Percentiles rank a stretch among this genome's conserved stretches.
Conservation (phyloP, 2,797 vertebrate species). For the Ataeniobius toweri region DNA sequence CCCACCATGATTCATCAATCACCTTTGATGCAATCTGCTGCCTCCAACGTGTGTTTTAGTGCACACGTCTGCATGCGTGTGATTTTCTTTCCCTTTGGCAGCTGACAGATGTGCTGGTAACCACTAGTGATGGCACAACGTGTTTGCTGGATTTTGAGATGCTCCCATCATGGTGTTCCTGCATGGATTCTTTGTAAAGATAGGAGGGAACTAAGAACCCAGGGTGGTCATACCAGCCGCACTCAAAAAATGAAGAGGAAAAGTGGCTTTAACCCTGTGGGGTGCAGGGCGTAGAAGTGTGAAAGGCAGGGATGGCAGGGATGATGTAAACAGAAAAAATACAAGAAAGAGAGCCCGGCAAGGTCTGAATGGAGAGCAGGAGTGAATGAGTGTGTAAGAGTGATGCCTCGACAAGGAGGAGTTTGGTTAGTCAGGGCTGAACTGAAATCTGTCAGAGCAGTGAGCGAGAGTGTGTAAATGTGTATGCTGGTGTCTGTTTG, state of each 20-base stretch:
- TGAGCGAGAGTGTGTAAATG: constrained; percentile 22
- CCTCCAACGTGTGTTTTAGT: constrained; percentile 30
- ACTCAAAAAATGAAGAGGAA: constrained; percentile 30
- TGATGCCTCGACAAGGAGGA: constrained; percentile 35
- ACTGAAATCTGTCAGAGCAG: constrained; percentile 46
- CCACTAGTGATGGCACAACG: constrained; percentile 49
- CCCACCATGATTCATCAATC: constrained; percentile 68
- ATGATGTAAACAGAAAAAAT: constrained; percentile 10
- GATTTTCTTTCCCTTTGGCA: constrained; percentile 57
- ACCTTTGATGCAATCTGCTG: constrained; percentile 75
- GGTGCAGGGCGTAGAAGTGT: constrained; percentile 21
- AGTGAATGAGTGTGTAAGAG: constrained; percentile 31
- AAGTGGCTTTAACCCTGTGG: constrained; percentile 29
- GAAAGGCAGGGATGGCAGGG: not conserved
- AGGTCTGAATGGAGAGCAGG: constrained; percentile 21
- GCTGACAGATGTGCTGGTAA: constrained; percentile 70
- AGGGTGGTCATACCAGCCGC: constrained; percentile 46
- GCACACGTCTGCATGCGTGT: constrained; percentile 21
- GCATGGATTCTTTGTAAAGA: constrained; percentile 12
- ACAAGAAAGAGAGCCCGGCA: not conserved
- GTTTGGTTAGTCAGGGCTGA: constrained; percentile 34
- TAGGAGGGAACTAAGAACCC: constrained; percentile 17
- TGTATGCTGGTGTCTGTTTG: constrained; percentile 38
- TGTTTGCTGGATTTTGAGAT: constrained; percentile 61
- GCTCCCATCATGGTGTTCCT: constrained; percentile 49